These are phyloP conservation scores for Alethe castanea DNA, from an alignment of 2,113 vertebrate genomes.

Conservation along the genomic window DNA sequence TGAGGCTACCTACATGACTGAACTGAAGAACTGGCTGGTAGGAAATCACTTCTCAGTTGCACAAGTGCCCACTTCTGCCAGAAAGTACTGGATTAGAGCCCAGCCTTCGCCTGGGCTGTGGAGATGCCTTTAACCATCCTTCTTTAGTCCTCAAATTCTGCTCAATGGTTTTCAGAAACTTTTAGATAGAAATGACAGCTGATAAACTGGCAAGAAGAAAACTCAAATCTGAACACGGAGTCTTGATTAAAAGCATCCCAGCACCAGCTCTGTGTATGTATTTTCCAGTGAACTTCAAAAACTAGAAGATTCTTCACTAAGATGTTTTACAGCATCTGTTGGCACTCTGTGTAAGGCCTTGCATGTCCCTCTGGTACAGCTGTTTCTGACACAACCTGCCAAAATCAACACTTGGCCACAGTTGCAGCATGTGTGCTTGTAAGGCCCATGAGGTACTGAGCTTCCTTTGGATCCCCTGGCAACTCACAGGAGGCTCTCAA, in stretches of 20 bases:
- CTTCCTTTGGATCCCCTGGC: not conserved
- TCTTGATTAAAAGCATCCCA: not conserved
- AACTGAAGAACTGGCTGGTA: not conserved
- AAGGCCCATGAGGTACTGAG: not conserved
- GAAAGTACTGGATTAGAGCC: not conserved
- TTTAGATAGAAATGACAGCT: not conserved
- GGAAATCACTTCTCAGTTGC: not conserved
- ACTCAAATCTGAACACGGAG: not conserved
- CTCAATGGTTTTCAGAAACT: not conserved
- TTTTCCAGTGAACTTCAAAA: not conserved
- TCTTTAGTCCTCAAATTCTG: not conserved
- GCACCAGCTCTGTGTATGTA: not conserved
- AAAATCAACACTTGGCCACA: not conserved
- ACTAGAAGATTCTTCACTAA: not conserved
- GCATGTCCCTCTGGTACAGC: not conserved
- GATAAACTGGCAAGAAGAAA: not conserved
- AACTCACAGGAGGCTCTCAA: not conserved
- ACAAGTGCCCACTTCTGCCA: accelerated
- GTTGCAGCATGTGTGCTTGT: not conserved
- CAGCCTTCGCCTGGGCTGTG: accelerated
- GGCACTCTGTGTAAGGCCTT: not conserved
- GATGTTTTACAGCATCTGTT: not conserved
- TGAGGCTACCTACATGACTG: not conserved
- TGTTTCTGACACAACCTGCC: not conserved
- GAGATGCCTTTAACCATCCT: not conserved